Evolutionary conservation across 2,888 invertebrate species (phyloP), one percentile per base, ranked within the genome.

Genomic region (Bombylius discolor): DNA sequence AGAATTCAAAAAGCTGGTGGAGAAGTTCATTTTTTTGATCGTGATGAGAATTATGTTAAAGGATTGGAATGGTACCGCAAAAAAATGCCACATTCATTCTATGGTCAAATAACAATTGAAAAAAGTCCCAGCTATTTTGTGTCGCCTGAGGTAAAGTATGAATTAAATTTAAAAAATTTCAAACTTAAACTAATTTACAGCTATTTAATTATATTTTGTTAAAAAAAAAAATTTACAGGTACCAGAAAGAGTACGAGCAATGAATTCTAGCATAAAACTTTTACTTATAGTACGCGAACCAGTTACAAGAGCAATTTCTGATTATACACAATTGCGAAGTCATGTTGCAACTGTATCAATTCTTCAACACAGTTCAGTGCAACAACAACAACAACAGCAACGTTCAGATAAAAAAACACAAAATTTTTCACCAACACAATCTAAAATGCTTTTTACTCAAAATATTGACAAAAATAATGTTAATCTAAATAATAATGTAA

Each of bases 61-160:
- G 98, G 98, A 0, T 78, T 95, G 58, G 93, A 96, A 59, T 98
- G 97, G 97, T 98, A 98, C 74, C 78, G 89, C 58, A 84, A 84
- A 69, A 89, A 91, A 71, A 96, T 97, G 95, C 96, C 96, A 12
- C 85, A 87, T 67, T 92, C 95, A 3, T 89, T 87, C 73, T 83
- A 85, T 61, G 89, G 90, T 48, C 95, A 96, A 74, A 87, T 96
- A 63, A 95, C 95, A 56, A 89, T 96, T 64, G 98, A 98, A 75
- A 98, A 99, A 76, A 96, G 94, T 65, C 98, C 98, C 6, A 93
- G 94, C 67, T 98, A 98, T 76, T 98, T 98, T 76, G 92, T 96
- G 49, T 93, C 93, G 56, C 88, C 91, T 13, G 88, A 91, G 81
- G 96, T 93, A 73, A 42, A 11, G 4, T 8, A 36, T 8, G 23